Evolutionary conservation across 2,888 invertebrate species (phyloP).

Genomic region (Caenorhabditis sulstoni): DNA sequence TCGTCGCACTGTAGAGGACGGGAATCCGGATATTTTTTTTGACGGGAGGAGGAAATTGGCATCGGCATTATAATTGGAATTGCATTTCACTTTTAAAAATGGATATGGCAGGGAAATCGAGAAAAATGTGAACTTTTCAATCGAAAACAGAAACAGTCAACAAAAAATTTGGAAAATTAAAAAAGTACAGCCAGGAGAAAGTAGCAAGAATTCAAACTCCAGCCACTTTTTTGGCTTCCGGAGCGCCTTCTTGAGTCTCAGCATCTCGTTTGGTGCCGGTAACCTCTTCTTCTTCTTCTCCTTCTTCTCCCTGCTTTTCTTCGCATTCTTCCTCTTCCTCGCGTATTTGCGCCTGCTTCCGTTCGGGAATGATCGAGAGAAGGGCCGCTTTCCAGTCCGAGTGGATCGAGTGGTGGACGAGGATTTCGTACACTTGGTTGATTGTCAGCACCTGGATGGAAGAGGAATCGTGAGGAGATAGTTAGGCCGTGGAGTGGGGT

Average conservation of each 20-base stretch:
- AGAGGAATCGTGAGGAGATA: no score
- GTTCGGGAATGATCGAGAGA: conserved; percentile 69
- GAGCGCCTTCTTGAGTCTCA: background rate
- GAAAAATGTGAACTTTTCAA: no score
- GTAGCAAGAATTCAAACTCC: background rate
- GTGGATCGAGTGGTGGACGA: conserved; percentile 81
- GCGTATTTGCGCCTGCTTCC: conserved; percentile 64
- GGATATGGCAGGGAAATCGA: no score
- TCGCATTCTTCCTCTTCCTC: conserved; percentile 27
- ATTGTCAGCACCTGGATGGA: conserved; percentile 88
- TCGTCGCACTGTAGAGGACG: no score
- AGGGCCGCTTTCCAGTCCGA: conserved; percentile 81
- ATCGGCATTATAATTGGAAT: no score
- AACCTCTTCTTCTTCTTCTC: conserved; percentile 5
- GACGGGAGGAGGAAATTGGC: no score
- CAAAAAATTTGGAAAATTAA: no score
- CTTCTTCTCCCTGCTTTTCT: conserved; percentile 64
- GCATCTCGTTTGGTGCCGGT: background rate
- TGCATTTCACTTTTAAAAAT: no score
- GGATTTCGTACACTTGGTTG: conserved; percentile 87
- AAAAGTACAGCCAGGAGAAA: no score
- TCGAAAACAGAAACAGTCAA: no score
- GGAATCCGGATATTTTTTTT: no score
- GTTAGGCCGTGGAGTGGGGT: no score
- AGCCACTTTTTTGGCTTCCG: conserved; percentile 1